Percentiles rank a stretch among this genome's conserved stretches.
These are phyloP conservation scores for Jaculus jaculus DNA, from an alignment of 2,113 vertebrate species.

Conservation along the genomic window DNA sequence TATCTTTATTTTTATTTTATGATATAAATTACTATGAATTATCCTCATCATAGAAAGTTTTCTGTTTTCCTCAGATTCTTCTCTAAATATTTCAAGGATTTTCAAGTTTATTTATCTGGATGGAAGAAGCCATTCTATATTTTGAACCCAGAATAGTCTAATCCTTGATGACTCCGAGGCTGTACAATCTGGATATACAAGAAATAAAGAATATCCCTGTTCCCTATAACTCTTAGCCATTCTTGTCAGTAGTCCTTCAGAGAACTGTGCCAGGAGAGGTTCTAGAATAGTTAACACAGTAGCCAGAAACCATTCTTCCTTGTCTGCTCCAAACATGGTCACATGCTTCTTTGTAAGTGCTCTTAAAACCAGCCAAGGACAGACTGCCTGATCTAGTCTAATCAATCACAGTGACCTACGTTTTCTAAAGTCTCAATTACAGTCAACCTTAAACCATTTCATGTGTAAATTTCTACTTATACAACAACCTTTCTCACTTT, in stretches of 20 bases:
- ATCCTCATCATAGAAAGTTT: background rate
- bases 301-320: background rate
- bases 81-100: slow-evolving; percentile 6
- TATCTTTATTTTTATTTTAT: slow-evolving; percentile 17
- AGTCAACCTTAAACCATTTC: background rate
- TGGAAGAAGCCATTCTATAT: background rate
- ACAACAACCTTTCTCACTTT: background rate
- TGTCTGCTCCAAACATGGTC: background rate
- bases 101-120: background rate
- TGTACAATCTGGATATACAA: background rate
- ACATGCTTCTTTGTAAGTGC: background rate
- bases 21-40: slow-evolving; percentile 13
- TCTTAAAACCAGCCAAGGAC: background rate
- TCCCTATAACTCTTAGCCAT: background rate
- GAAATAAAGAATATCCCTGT: background rate
- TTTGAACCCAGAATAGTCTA: background rate
- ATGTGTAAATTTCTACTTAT: background rate
- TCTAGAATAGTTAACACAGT: background rate
- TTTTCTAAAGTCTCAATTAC: background rate
- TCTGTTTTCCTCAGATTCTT: slow-evolving; percentile 1
- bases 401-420: background rate
- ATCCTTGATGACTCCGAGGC: background rate
- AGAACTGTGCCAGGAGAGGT: background rate
- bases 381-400: background rate
- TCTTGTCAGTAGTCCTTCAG: background rate